Conservation (phyloP, 2,113 vertebrate species). For the Stercorarius parasiticus region DNA sequence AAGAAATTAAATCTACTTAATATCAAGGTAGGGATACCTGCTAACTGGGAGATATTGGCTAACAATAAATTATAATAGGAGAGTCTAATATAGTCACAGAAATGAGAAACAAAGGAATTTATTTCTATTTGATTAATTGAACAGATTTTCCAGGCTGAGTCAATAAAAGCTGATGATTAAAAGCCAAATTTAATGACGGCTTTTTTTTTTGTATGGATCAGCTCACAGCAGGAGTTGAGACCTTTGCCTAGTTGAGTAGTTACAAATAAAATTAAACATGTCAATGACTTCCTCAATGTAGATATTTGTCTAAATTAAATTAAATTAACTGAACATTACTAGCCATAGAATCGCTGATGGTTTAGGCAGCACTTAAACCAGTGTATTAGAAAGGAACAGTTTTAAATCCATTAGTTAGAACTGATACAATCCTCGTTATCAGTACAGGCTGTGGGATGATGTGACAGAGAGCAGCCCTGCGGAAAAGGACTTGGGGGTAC, state of each 20-base stretch:
- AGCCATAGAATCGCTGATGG: not conserved
- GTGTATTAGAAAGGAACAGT: not conserved
- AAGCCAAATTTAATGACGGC: rapidly evolving
- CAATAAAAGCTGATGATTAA: not conserved
- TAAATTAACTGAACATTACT: not conserved
- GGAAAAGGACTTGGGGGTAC: too few species aligned
- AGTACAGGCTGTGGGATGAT: too few species aligned
- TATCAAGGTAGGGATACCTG: not conserved
- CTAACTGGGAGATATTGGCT: not conserved
- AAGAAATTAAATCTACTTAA: not conserved
- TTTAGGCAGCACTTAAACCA: not conserved
- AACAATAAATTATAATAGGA: not conserved
- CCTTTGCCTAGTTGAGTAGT: not conserved
- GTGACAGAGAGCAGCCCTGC: too few species aligned
- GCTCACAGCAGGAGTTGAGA: not conserved
- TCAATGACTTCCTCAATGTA: not conserved
- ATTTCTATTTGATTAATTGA: not conserved
- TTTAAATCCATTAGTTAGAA: not conserved
- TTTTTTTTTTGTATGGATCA: not conserved
- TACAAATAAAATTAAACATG: not conserved
- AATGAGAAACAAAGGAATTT: not conserved
- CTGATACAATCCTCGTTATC: too few species aligned
- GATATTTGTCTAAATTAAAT: not conserved
- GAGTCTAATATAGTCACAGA: not conserved
- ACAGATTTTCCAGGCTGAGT: not conserved